Conservation (phyloP, 2,888 invertebrate species). For the Tetramorium bicarinatum region DNA sequence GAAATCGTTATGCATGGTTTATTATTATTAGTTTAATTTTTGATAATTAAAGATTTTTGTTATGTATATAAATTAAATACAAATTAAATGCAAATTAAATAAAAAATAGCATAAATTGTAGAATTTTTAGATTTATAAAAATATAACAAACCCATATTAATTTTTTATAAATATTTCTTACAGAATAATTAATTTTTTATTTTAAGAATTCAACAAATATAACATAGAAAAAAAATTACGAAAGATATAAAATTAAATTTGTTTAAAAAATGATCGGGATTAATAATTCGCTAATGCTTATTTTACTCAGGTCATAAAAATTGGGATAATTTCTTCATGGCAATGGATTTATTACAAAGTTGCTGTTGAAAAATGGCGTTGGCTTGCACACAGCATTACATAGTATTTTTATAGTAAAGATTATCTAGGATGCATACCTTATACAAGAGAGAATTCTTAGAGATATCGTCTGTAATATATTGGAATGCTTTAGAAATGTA, state of each 20-base stretch:
- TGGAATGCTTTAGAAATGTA: slow-evolving; percentile 58
- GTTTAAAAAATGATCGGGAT: background rate
- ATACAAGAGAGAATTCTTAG: slow-evolving; percentile 70
- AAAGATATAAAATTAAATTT: background rate
- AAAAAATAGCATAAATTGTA: background rate
- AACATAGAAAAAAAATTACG: background rate
- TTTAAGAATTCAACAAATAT: background rate
- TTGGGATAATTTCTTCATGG: slow-evolving; percentile 53
- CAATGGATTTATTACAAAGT: slow-evolving; percentile 79
- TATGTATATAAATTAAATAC: background rate
- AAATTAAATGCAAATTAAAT: background rate
- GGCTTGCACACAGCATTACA: slow-evolving; percentile 79
- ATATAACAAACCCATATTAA: background rate
- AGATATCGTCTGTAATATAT: slow-evolving; percentile 69
- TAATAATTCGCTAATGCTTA: background rate
- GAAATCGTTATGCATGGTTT: background rate
- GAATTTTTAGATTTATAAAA: background rate
- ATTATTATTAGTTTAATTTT: background rate
- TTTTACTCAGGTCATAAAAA: slow-evolving; percentile 14
- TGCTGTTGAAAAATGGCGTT: slow-evolving; percentile 78
- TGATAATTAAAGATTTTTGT: background rate
- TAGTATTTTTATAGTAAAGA: slow-evolving; percentile 78
- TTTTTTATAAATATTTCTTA: background rate
- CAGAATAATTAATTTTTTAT: background rate
- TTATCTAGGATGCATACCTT: slow-evolving; percentile 79